These are phyloP conservation scores for Erebia aethiops DNA, from an alignment of 2,888 invertebrate species.

Conservation along the genomic window DNA sequence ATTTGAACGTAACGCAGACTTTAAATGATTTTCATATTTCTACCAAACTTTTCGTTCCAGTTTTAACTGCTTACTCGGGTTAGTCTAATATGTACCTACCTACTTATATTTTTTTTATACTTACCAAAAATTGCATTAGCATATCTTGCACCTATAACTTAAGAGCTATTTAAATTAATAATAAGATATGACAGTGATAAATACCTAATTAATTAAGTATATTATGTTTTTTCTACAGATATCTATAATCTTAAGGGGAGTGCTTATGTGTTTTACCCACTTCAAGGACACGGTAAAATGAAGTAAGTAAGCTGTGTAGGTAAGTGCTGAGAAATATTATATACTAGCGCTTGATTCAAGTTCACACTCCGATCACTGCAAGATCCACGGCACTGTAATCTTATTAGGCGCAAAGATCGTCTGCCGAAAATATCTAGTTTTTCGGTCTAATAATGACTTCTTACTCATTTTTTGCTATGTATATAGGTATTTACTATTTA, in stretches of 20 bases:
- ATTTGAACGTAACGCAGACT: constrained; percentile 42
- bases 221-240: constrained; percentile 46
- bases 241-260: constrained; percentile 52
- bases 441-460: no score
- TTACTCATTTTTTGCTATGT: no score
- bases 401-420: no score
- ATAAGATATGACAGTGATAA: no score
- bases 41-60: constrained; percentile 45
- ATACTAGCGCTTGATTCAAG: not conserved
- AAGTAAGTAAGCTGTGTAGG: constrained; percentile 45
- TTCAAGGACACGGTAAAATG: constrained; percentile 55
- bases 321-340: not conserved
- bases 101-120: no score
- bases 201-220: not conserved
- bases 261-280: constrained; percentile 51
- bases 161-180: no score
- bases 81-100: not conserved
- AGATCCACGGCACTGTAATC: not conserved
- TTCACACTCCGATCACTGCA: no score
- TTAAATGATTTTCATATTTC: constrained; percentile 43
- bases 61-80: constrained; percentile 50
- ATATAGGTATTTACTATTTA: no score
- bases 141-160: no score
- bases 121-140: no score
- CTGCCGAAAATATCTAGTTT: no score